Percentiles rank a stretch among this genome's conserved stretches.
phyloP scores from a whole-genome alignment of 2,113 vertebrate species.

The Chloroceryle aenea region DNA sequence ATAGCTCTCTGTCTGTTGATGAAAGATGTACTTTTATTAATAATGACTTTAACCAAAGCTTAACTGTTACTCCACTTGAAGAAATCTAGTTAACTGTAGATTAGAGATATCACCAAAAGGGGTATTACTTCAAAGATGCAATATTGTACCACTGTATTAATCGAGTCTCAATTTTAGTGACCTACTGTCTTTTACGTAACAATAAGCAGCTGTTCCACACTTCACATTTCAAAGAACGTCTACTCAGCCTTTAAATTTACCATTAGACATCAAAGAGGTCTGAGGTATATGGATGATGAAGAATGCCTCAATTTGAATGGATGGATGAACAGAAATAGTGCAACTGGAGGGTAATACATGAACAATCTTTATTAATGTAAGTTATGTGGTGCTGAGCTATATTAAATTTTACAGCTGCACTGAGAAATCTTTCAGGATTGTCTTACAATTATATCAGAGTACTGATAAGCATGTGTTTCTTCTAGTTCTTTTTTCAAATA shows the following conservation, averaged over 20 bases:
- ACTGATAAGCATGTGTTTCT: not conserved
- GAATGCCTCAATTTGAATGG: conserved; percentile 41
- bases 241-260: conserved; percentile 55
- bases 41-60: conserved; percentile 20
- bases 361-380: not conserved
- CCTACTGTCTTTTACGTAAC: conserved; percentile 42
- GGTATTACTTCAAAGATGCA: conserved; percentile 35
- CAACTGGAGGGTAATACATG: not conserved
- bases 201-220: conserved; percentile 47
- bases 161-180: conserved; percentile 53
- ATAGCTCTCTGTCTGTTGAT: not conserved
- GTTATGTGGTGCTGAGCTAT: not conserved
- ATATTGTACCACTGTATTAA: conserved; percentile 48
- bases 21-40: conserved; percentile 34
- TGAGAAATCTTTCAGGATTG: not conserved
- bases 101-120: conserved; percentile 3
- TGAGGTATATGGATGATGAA: not conserved
- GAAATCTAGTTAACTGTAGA: conserved; percentile 44
- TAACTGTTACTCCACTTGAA: not conserved
- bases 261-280: conserved; percentile 48
- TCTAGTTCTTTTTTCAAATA: not conserved
- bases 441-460: not conserved
- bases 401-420: conserved; percentile 19
- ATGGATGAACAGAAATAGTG: conserved; percentile 10
- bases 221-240: conserved; percentile 50